Evolutionary conservation across 1,140 invertebrate species (phyloP).

Genomic region (Coptotermes formosanus): DNA sequence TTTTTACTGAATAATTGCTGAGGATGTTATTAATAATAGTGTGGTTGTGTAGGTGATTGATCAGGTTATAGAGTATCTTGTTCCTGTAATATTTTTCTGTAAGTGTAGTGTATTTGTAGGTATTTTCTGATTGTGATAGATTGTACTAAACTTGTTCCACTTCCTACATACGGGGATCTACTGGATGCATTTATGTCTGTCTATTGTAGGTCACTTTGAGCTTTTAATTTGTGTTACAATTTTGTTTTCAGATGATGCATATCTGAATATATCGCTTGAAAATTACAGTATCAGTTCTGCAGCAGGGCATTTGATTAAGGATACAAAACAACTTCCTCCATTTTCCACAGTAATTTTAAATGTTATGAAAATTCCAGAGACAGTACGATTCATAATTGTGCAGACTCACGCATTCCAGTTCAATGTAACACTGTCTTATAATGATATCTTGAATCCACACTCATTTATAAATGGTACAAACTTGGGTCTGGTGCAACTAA

Average conservation of each 20-base stretch:
- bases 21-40: too few relatives aligned
- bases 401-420: constrained; percentile 64
- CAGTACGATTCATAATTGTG: constrained; percentile 59
- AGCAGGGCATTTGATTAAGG: constrained; percentile 36
- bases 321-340: constrained; percentile 36
- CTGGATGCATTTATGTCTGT: not conserved
- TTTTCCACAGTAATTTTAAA: constrained; percentile 46
- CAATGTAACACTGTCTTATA: constrained; percentile 61
- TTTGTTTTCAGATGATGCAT: constrained; percentile 44
- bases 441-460: constrained; percentile 41
- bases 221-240: not conserved
- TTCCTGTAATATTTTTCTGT: too few relatives aligned
- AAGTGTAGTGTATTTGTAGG: not conserved
- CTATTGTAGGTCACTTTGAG: constrained; percentile 13
- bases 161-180: not conserved
- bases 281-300: constrained; percentile 30
- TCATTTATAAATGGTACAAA: constrained; percentile 57
- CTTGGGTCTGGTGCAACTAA: constrained; percentile 57
- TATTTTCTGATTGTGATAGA: not conserved
- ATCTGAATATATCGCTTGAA: constrained; percentile 35
- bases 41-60: too few relatives aligned
- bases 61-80: too few relatives aligned
- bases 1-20: too few relatives aligned
- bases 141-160: not conserved
- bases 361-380: constrained; percentile 50